These are phyloP conservation scores for Tympanuchus pallidicinctus DNA, from an alignment of 2,113 vertebrate genomes.

Conservation along the genomic window DNA sequence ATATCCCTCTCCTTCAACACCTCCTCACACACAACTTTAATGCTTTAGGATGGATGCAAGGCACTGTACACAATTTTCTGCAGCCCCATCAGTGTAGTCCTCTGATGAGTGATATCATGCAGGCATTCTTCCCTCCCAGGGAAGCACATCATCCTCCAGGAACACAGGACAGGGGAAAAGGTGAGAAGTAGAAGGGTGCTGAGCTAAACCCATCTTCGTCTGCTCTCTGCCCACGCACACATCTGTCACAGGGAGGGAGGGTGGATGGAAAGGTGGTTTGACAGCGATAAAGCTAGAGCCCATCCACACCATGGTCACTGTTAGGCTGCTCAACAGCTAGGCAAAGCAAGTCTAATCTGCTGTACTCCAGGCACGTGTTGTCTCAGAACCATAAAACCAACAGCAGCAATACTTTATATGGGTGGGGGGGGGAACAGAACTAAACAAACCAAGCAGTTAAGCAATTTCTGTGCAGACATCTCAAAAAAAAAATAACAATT, in stretches of 20 bases:
- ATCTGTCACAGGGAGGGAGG: rapidly evolving
- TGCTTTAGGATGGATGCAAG: neutral
- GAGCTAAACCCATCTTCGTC: rapidly evolving
- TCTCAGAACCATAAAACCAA: neutral
- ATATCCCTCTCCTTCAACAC: neutral
- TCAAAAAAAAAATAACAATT: neutral
- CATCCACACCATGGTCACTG: neutral
- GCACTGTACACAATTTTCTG: neutral
- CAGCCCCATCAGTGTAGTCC: neutral
- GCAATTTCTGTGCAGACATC: neutral
- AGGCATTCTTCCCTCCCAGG: neutral
- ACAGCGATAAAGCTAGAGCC: neutral
- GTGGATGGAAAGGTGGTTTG: rapidly evolving
- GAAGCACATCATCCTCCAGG: neutral
- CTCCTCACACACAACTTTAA: neutral
- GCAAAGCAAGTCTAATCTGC: neutral
- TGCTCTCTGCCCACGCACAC: neutral
- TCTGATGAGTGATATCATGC: neutral
- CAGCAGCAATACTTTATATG: neutral
- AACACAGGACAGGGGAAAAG: neutral
- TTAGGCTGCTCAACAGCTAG: neutral
- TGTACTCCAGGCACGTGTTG: neutral
- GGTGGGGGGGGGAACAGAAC: neutral
- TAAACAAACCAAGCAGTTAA: neutral
- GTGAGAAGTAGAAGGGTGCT: neutral